Base-by-base conservation (phyloP, 2,113 vertebrate species). In the Merops nubicus region DNA sequence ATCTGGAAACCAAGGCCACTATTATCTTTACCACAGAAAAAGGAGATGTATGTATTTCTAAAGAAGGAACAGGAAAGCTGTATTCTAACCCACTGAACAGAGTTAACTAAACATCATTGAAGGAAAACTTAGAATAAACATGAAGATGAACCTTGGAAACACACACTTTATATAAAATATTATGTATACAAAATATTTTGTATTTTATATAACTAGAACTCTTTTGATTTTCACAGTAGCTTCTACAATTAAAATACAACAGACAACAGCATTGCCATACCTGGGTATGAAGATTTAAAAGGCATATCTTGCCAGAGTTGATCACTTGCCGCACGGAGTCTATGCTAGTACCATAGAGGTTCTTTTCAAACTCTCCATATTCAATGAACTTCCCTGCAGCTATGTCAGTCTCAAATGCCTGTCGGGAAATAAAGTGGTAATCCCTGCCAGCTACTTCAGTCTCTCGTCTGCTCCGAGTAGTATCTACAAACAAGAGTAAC, bases 281-380 rank as follows among this genome's bases (percentile, higher is more conserved):
- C 98, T 99, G 98, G 21, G 99, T 99, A 91, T 99, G 99, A 68
- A 99, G 98, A 95, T 98, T 99, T 93, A 99, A 95, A 94, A 99
- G 95, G 96, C 99, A 99, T 94, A 99, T 99, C 96, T 99, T 99
- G 73, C 99, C 99, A 3, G 99, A 98, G 98, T 99, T 99, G 97
- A 99, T 97, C 34, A 99, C 98, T 75, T 99, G 99, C 60, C 99
- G 98, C 78, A 99, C 98, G 0, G 99, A 99, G 96, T 99, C 99
- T n/a, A 98, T 98, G 95, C 99, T 99, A 50, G 99, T 99, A 80
- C 99, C 99, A 45, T 99, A 99, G 42, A 99, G 95, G 97, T 99
- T 99, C 97, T 99, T 99, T 95, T 99, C 99, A 94, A 98, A 99
- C 96, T 99, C 99, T 18, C 99, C 99, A 2, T 98, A 99, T 51